phyloP scores from a whole-genome alignment of 2,113 vertebrate species.

The Sinosuthora webbiana region DNA sequence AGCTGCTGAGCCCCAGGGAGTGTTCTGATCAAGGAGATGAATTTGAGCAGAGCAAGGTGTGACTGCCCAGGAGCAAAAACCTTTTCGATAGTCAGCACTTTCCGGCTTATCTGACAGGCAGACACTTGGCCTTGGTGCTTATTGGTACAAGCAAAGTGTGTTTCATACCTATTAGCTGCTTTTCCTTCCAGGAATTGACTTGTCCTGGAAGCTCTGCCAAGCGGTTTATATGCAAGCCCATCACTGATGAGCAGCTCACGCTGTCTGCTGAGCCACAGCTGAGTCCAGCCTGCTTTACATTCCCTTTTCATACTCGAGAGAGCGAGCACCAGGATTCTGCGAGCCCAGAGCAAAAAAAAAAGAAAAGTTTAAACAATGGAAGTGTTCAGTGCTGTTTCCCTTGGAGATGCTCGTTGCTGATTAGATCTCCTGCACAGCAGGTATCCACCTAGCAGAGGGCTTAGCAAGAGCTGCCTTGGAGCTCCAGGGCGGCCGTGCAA shows the following conservation, averaged over 20 bases:
- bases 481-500: background rate
- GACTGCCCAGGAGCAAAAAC: background rate
- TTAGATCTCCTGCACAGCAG: constrained; percentile 62
- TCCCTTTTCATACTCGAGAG: background rate
- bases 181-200: background rate
- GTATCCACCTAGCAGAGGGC: constrained; percentile 50
- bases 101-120: background rate
- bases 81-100: background rate
- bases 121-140: background rate
- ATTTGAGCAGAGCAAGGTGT: background rate
- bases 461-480: background rate
- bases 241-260: background rate
- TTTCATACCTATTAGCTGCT: background rate
- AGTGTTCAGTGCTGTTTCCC: constrained; percentile 54
- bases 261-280: background rate
- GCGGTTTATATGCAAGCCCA: background rate
- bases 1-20: background rate
- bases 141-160: background rate
- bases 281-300: background rate
- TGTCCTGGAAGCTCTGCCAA: background rate
- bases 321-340: background rate
- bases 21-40: background rate
- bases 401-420: background rate
- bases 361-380: constrained; percentile 8
- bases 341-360: background rate